Conservation (phyloP, 1,140 invertebrate genomes). For the Stenopsyche tienmushanensis region DNA sequence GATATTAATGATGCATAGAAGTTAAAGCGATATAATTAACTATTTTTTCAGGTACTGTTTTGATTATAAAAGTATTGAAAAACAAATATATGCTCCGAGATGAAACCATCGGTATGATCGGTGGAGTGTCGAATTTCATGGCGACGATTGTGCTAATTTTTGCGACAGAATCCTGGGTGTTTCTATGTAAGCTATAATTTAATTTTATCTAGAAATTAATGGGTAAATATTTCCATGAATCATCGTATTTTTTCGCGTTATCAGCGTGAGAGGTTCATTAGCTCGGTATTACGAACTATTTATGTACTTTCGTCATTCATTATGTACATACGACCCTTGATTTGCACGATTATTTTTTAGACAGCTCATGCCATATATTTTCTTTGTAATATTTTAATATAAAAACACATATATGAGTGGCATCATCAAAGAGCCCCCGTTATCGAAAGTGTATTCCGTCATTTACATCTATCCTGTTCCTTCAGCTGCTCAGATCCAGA, state of each 20-base stretch:
- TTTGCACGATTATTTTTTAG: neutral
- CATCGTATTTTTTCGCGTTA: no score
- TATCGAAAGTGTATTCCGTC: no score
- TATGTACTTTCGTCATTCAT: no score
- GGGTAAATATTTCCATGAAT: no score
- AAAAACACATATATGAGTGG: no score
- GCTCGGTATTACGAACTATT: no score
- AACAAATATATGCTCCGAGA: slow-evolving; percentile 46
- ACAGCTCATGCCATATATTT: slow-evolving; percentile 38
- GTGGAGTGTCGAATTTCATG: slow-evolving; percentile 46
- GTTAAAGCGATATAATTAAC: slow-evolving; percentile 3
- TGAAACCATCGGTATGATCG: slow-evolving; percentile 49
- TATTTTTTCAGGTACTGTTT: slow-evolving; percentile 47
- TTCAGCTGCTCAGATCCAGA: no score
- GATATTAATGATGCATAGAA: slow-evolving; percentile 14
- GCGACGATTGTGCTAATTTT: slow-evolving; percentile 47
- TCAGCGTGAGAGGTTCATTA: no score
- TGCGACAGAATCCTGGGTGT: slow-evolving; percentile 44
- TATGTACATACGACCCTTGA: no score
- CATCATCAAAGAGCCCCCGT: no score
- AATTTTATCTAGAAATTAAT: neutral
- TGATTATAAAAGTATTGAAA: slow-evolving; percentile 50
- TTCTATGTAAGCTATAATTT: slow-evolving; percentile 45
- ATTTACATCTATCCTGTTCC: no score
- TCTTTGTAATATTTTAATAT: no score